Evolutionary conservation across 2,888 invertebrate genomes (phyloP).

Genomic region (Leucoptera coffeella): DNA sequence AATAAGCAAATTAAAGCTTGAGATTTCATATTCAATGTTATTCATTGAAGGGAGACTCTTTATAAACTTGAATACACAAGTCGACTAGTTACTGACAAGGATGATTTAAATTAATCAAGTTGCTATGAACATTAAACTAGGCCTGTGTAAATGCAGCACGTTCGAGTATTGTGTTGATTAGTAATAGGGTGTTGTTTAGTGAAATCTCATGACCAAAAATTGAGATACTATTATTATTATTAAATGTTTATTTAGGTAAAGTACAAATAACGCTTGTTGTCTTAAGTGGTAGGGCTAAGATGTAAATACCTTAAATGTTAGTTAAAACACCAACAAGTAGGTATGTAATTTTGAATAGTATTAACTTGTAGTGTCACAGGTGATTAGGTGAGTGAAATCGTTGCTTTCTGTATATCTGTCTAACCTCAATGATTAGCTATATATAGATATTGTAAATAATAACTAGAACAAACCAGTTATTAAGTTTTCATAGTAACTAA

Average conservation of each 20-base stretch:
- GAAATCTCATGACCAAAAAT: slow-evolving; percentile 14
- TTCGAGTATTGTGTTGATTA: background rate
- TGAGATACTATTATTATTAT: slow-evolving; percentile 12
- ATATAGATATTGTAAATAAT: slow-evolving; percentile 11
- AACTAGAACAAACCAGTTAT: slow-evolving; percentile 41
- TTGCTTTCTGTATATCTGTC: slow-evolving; percentile 9
- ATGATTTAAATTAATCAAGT: too few species aligned
- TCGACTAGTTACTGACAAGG: too few species aligned
- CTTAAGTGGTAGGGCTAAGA: slow-evolving; percentile 14
- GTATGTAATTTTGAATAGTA: slow-evolving; percentile 10
- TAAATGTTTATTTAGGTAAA: slow-evolving; percentile 12
- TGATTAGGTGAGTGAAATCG: slow-evolving; percentile 13
- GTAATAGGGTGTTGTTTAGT: background rate
- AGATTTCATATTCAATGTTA: background rate
- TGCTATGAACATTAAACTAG: background rate
- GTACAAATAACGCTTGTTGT: slow-evolving; percentile 25
- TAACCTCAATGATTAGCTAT: slow-evolving; percentile 15
- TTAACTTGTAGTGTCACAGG: slow-evolving; percentile 10
- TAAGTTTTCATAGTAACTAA: slow-evolving; percentile 32
- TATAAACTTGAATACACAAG: too few species aligned
- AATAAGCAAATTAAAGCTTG: slow-evolving; percentile 6
- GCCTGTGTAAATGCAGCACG: background rate
- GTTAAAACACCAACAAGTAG: too few species aligned
- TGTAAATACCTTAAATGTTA: too few species aligned
- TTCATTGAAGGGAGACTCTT: background rate